A percentile compares a stretch with the other conserved stretches of the same genome.
Conservation (phyloP, 2,113 vertebrate species). For the Pangasianodon hypophthalmus region DNA sequence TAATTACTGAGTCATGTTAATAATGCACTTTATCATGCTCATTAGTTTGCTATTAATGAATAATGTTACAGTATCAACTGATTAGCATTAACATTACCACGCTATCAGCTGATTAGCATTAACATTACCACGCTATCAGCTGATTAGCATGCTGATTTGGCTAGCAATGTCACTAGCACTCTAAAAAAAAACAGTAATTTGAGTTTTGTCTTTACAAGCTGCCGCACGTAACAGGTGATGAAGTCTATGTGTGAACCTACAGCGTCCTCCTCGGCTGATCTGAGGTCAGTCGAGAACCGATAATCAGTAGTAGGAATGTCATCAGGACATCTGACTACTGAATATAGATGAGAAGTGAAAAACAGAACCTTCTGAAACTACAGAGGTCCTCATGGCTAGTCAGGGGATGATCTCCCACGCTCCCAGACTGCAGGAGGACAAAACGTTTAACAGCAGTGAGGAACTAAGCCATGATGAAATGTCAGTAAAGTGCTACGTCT, state of each 20-base stretch:
- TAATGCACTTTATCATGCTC: too few species aligned
- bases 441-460: neutral
- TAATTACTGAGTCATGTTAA: too few species aligned
- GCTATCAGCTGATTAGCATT: too few species aligned
- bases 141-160: too few species aligned
- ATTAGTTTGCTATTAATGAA: too few species aligned
- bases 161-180: too few species aligned
- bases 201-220: too few species aligned
- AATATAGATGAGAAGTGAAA: neutral
- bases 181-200: too few species aligned
- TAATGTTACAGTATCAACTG: too few species aligned
- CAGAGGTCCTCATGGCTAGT: neutral
- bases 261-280: neutral
- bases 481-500: neutral
- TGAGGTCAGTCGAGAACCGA: neutral
- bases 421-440: neutral
- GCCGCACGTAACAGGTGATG: neutral
- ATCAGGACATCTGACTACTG: neutral
- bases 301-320: neutral
- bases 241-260: neutral
- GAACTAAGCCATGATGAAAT: neutral
- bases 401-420: neutral
- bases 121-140: too few species aligned
- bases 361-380: neutral
- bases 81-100: too few species aligned